Evolutionary conservation across 2,113 vertebrate species (phyloP).

Genomic region (Amazona guildingii): DNA sequence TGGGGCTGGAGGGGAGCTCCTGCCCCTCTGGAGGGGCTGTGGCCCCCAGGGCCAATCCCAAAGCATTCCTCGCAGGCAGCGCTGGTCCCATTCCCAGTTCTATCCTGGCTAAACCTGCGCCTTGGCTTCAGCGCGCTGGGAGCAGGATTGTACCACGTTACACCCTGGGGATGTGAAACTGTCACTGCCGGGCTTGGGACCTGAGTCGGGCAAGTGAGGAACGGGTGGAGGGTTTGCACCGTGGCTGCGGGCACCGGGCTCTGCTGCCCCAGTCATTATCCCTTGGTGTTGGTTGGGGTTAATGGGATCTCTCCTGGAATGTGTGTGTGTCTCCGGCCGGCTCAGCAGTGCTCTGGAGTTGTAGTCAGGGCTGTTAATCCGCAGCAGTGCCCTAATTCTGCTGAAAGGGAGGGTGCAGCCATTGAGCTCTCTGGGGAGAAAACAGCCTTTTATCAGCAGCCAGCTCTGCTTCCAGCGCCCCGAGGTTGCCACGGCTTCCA

Average conservation of each 20-base stretch:
- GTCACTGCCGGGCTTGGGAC: not conserved
- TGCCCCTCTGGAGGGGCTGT: fast-evolving
- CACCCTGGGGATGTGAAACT: not conserved
- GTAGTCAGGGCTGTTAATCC: constrained; percentile 12
- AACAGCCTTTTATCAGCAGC: not conserved
- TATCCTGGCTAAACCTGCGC: not conserved
- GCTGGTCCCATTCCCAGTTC: fast-evolving
- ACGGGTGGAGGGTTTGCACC: fast-evolving
- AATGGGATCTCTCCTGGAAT: not conserved
- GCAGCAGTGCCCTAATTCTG: not conserved
- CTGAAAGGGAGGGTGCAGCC: not conserved
- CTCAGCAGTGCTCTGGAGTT: not conserved
- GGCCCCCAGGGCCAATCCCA: not conserved
- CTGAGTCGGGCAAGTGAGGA: not conserved
- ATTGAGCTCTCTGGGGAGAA: not conserved
- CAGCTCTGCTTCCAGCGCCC: not conserved
- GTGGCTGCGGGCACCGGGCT: not conserved
- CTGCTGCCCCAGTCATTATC: not conserved
- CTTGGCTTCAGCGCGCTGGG: not conserved
- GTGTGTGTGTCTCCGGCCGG: not conserved
- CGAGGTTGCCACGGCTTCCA: too few relatives aligned
- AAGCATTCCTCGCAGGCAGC: fast-evolving
- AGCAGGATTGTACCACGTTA: not conserved
- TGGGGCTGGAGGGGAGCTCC: not conserved
- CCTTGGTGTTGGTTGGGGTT: not conserved